These are phyloP conservation scores for Dusona sp. DNA, from an alignment of 2,888 invertebrate species.

Conservation along the genomic window DNA sequence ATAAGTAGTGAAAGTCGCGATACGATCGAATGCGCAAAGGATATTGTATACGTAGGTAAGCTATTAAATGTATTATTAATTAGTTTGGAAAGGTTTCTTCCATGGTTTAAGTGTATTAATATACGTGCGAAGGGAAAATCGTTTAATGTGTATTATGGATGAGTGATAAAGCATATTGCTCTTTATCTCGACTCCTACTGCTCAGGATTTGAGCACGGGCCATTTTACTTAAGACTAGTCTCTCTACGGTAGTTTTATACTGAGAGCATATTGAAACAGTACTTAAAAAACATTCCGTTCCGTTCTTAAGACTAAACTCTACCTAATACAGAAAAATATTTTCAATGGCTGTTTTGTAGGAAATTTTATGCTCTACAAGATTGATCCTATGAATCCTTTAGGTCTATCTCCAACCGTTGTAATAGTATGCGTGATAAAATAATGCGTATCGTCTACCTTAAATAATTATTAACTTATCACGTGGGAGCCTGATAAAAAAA, in stretches of 20 bases:
- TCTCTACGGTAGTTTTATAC: no score
- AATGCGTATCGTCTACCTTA: no score
- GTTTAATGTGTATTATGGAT: conserved; percentile 4
- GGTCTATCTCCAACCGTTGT: no score
- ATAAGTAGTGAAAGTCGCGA: background rate
- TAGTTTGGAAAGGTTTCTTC: conserved; percentile 44
- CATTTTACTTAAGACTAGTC: background rate
- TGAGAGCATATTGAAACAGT: no score
- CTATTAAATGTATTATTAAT: conserved; percentile 38
- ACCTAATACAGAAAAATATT: no score
- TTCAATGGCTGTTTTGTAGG: background rate
- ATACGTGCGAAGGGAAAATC: background rate
- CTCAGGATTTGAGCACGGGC: background rate
- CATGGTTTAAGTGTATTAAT: conserved; percentile 7
- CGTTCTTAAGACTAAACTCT: no score
- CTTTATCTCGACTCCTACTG: background rate
- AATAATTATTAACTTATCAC: no score
- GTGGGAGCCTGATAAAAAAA: no score
- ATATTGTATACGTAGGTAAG: background rate
- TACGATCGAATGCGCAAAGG: background rate
- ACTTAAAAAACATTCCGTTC: no score
- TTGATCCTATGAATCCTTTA: no score
- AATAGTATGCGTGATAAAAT: no score
- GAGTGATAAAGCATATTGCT: background rate
- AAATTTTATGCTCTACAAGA: background rate